Conservation (phyloP, 2,888 invertebrate species). For the Altica lythri region DNA sequence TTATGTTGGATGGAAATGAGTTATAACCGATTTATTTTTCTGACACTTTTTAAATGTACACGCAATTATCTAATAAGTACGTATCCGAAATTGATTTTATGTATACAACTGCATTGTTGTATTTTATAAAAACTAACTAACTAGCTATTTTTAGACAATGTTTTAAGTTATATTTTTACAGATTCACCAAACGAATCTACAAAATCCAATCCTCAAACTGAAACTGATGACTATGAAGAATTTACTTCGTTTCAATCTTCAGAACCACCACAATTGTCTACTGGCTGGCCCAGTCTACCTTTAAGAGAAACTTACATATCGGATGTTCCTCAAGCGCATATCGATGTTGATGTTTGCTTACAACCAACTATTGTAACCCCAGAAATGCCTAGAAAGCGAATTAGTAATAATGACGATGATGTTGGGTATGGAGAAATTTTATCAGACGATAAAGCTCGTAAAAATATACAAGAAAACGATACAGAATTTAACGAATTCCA, state of each 20-base stretch:
- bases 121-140: no score
- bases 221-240: constrained; percentile 54
- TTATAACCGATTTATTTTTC: no score
- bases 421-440: constrained; percentile 10
- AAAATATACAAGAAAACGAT: constrained; percentile 32
- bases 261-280: constrained; percentile 8
- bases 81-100: no score
- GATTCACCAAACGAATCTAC: constrained; percentile 18
- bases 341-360: constrained; percentile 44
- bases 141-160: no score
- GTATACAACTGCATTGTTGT: no score
- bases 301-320: constrained; percentile 55
- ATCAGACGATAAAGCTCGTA: constrained; percentile 17
- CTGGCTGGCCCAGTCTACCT: constrained; percentile 39
- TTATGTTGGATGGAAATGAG: no score
- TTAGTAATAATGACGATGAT: constrained; percentile 29
- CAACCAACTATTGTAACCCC: constrained; percentile 50
- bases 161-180: constrained; percentile 14
- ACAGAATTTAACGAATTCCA: constrained; percentile 55
- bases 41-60: no score
- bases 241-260: constrained; percentile 59
- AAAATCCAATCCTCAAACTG: neutral
- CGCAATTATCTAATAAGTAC: no score
- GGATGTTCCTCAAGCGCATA: constrained; percentile 30
- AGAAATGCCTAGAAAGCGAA: constrained; percentile 45